Evolutionary conservation across 2,888 invertebrate genomes (phyloP).

Genomic region (Acanthosepion pharaonis): DNA sequence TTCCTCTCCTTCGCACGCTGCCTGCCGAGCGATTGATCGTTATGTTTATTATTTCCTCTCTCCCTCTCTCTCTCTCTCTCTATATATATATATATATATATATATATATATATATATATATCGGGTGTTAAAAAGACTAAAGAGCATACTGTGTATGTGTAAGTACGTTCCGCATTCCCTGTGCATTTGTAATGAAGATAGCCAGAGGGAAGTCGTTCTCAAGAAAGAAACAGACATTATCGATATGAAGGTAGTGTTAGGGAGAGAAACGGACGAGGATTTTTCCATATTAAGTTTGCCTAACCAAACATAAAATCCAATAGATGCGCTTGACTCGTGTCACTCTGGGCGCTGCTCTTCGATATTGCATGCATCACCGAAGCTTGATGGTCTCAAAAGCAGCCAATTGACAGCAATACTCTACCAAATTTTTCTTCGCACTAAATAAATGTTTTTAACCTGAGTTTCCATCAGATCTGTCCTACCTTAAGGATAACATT

Average conservation of each 20-base stretch:
- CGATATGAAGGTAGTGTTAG: neutral
- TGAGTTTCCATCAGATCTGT: neutral
- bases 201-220: neutral
- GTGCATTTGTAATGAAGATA: neutral
- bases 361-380: neutral
- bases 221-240: neutral
- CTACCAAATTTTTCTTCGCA: neutral
- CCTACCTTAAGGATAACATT: neutral
- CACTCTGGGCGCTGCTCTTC: neutral
- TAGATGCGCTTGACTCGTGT: constrained; percentile 33
- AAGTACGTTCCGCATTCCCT: neutral
- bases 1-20: no score
- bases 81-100: neutral
- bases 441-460: neutral
- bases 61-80: no score
- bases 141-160: neutral
- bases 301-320: constrained; percentile 21
- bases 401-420: neutral
- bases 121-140: neutral
- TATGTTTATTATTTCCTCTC: no score
- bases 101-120: neutral
- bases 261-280: neutral
- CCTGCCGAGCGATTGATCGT: no score
- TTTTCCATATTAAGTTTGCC: neutral
- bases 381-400: neutral